These are phyloP conservation scores for Lasioglossum vierecki DNA, from an alignment of 2,888 invertebrate genomes.

Conservation along the genomic window DNA sequence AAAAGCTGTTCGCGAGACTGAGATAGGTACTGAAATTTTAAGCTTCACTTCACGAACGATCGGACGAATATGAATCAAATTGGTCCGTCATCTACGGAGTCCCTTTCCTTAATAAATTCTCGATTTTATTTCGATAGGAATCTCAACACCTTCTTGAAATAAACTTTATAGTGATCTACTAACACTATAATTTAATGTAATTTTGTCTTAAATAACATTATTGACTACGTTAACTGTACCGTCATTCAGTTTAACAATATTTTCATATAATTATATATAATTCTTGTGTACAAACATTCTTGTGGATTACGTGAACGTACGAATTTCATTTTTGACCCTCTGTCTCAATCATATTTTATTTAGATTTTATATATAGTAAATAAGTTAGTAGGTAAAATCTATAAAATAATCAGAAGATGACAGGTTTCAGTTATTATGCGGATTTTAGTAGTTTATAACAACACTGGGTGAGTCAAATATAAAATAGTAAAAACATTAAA, in stretches of 20 bases:
- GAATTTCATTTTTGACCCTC: too few relatives aligned
- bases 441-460: too few relatives aligned
- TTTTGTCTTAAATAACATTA: neutral
- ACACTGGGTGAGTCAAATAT: neutral
- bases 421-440: too few relatives aligned
- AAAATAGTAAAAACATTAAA: neutral
- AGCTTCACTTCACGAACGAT: neutral
- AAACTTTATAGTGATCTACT: neutral
- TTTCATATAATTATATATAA: neutral
- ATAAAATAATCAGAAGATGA: too few relatives aligned
- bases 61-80: neutral
- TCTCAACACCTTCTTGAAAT: neutral
- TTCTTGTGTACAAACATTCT: neutral
- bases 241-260: neutral
- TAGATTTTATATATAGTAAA: too few relatives aligned
- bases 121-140: too few relatives aligned
- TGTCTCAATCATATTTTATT: neutral
- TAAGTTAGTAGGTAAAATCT: too few relatives aligned
- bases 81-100: neutral
- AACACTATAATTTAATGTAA: neutral
- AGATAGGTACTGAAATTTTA: neutral
- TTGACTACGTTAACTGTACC: neutral
- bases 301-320: neutral
- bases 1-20: neutral
- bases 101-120: neutral